Evolutionary conservation across 2,113 vertebrate genomes (phyloP), one percentile per base, ranked within the genome.

Genomic region (Lepisosteus oculatus): DNA sequence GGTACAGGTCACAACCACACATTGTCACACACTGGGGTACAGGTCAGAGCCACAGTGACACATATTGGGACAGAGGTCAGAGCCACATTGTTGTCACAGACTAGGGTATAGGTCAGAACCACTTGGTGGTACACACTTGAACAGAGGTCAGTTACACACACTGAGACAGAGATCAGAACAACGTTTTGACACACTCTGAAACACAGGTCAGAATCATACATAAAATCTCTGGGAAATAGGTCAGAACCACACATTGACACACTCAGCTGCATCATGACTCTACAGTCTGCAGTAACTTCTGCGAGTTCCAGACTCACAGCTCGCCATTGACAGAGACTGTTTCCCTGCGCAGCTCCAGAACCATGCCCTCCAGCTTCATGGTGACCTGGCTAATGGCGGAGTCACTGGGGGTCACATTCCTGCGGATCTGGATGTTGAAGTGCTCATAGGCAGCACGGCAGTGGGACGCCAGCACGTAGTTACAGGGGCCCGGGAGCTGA

Each of bases 341-440:
- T 0, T 75, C 70, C 9, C 86, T 74, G 70, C 66, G 67, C 68
- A 95, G 78, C 72, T 91, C 84, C 74, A 95, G 70, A 44, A 80
- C 0, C 4, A 77, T 54, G 7, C 91, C 92, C 0, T 93, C 87
- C 51, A 95, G 86, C 72, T 71, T 87, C 79, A 89, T 80, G 3
- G 77, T 82, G 77, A 95, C 85, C 71, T 81, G 88, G 65, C 81
- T 78, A 41, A 92, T 83, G 69, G 73, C 70, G 65, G 72, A n/a
- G 2, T 68, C 65, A 4, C 43, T 63, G 3, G 74, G 13, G 0
- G 63, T 75, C 55, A 77, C 69, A 17, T 85, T 80, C 51, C 93
- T 87, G 57, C 88, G 86, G 77, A 95, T 74, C 43, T 93, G 88
- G 72, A 96, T 87, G 73, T 90, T 88, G 44, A 96, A 96, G 62